Percentiles rank a stretch among this genome's conserved stretches.
These are phyloP conservation scores for Thecocarcelia acutangulata DNA, from an alignment of 2,888 invertebrate genomes.

Conservation along the genomic window DNA sequence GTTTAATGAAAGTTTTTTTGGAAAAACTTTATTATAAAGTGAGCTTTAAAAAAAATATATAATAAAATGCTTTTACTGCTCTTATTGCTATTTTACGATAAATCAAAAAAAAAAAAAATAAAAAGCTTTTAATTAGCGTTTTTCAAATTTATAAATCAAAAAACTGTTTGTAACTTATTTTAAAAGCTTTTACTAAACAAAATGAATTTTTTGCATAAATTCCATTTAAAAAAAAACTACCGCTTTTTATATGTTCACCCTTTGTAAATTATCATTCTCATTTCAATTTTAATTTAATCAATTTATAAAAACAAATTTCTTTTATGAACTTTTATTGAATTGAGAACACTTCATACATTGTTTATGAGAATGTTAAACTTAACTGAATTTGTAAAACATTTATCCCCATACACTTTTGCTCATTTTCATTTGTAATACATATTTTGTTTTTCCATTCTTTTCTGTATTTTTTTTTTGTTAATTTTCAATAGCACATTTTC, in stretches of 20 bases:
- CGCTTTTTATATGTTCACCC: not conserved
- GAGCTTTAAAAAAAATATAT: no score
- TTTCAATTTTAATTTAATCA: constrained; percentile 35
- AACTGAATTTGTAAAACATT: constrained; percentile 41
- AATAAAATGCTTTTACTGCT: no score
- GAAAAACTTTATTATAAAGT: no score
- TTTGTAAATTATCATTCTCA: not conserved
- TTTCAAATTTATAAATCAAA: no score
- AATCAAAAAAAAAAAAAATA: no score
- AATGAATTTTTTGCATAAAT: no score
- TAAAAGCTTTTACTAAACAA: no score
- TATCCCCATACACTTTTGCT: constrained; percentile 1
- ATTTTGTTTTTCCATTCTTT: constrained; percentile 3
- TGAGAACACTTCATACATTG: constrained; percentile 21
- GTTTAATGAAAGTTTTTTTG: no score
- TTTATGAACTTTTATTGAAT: constrained; percentile 13
- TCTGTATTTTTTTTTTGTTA: constrained; percentile 18
- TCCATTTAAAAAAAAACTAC: no score
- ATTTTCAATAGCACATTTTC: constrained; percentile 45
- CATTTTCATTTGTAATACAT: constrained; percentile 16
- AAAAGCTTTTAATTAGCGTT: no score
- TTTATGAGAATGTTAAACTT: constrained; percentile 19
- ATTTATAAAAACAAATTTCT: constrained; percentile 39
- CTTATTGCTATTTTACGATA: no score
- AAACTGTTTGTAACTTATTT: no score